Percentiles rank a stretch among this genome's conserved stretches.
Conservation (phyloP, 2,797 vertebrate species). For the Gadopsis bispinosus region DNA sequence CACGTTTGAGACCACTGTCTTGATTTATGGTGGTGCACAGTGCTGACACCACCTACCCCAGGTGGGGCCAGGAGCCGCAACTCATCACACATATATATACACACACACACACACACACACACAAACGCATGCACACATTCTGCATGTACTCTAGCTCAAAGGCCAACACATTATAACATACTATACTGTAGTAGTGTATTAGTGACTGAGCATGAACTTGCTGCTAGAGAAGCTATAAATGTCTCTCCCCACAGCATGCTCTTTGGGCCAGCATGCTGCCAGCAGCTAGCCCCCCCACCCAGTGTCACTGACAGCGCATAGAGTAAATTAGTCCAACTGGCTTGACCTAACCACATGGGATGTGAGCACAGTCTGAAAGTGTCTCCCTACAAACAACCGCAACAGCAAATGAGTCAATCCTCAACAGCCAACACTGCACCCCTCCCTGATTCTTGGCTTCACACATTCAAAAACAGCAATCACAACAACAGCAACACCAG, state of each 20-base stretch:
- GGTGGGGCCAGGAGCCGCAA: conserved; percentile 67
- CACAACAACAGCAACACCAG: neutral
- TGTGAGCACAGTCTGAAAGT: conserved; percentile 88
- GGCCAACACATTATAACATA: conserved; percentile 53
- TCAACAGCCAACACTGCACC: conserved; percentile 84
- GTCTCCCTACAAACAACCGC: conserved; percentile 81
- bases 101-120: conserved; percentile 18
- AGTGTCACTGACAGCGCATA: conserved; percentile 84
- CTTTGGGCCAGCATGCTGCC: conserved; percentile 51
- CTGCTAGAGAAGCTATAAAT: conserved; percentile 63
- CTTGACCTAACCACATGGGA: conserved; percentile 90
- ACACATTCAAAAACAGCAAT: conserved; percentile 84
- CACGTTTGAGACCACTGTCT: conserved; percentile 50
- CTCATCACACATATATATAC: conserved; percentile 43
- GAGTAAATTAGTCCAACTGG: conserved; percentile 88
- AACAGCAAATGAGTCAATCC: conserved; percentile 83
- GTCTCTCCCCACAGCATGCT: conserved; percentile 66
- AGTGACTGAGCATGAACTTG: conserved; percentile 48
- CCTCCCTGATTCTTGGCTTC: conserved; percentile 64
- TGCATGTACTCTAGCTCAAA: conserved; percentile 38
- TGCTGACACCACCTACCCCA: conserved; percentile 66
- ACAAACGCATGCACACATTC: conserved; percentile 16
- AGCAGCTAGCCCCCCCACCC: conserved; percentile 54
- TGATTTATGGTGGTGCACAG: conserved; percentile 73
- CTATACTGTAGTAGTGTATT: conserved; percentile 49